Base-by-base conservation (phyloP, 2,888 invertebrate genomes). In the Andrena haemorrhoa region DNA sequence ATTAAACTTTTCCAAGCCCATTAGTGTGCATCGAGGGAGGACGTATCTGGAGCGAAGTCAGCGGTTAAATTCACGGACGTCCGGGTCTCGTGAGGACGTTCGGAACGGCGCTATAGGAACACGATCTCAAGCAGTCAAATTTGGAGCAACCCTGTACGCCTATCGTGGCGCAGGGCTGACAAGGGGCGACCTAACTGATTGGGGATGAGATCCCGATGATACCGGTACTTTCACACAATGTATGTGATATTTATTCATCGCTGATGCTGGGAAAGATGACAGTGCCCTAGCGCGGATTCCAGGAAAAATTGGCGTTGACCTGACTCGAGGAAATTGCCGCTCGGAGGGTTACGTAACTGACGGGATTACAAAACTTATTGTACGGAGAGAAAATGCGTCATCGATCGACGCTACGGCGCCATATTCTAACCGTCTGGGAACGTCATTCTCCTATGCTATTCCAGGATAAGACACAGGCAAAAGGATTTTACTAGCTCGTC, bases 321-420 rank as follows among this genome's bases (percentile, higher is more conserved):
- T 51, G 79, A 66, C 60, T 71, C 69, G 77, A 73, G 85, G 79
- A 87, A 86, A 90, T 90, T 88, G 86, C 87, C 85, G 87, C 88
- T 86, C 83, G 82, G 85, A 88, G 89, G 86, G 81, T 89, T 89
- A 83, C 84, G 77, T 83, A 86, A 87, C 79, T 79, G 87, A 82
- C 82, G 80, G 83, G 79, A 90, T 89, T 90, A 87, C 88, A 76
- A 85, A 89, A 87, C 87, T 89, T 88, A 87, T 86, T 86, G 87
- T 84, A 82, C 69, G 76, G 70, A 63, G 69, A 75, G 78, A 82
- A 84, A 85, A 82, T 64, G 83, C 84, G 83, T 79, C 83, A 83
- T 72, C 83, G 83, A 69, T 20, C 75, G 66, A 20, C 75, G 10
- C 41, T 58, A 60, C 49, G 69, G 53, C 60, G 75, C 56, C 63